These are phyloP conservation scores for Manis javanica DNA, from an alignment of 2,797 vertebrate species.

Conservation along the genomic window DNA sequence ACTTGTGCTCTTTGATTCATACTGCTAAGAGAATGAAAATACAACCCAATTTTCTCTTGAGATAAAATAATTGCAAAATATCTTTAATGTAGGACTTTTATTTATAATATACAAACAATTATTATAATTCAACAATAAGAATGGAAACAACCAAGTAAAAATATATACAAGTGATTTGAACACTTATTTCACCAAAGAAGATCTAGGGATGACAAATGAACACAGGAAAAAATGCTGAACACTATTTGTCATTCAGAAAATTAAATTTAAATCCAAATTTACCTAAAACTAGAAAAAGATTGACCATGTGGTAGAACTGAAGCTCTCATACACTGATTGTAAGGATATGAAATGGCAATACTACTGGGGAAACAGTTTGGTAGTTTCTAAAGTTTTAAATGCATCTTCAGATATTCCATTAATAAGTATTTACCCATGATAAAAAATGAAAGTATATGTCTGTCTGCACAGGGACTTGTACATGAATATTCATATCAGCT, in stretches of 20 bases:
- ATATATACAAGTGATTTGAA: neutral
- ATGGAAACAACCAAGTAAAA: neutral
- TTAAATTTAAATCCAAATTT: neutral
- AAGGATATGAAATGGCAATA: neutral
- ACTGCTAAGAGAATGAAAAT: neutral
- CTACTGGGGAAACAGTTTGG: neutral
- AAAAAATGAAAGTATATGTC: neutral
- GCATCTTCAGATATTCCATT: neutral
- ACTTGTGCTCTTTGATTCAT: neutral
- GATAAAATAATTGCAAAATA: neutral
- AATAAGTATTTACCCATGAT: neutral
- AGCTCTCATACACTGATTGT: neutral
- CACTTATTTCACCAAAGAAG: neutral
- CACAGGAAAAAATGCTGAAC: neutral
- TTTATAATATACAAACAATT: neutral
- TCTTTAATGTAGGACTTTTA: neutral
- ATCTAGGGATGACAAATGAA: neutral
- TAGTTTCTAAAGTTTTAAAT: neutral
- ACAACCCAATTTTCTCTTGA: neutral
- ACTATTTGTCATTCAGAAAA: neutral
- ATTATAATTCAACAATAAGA: neutral
- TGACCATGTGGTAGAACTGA: neutral
- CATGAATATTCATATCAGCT: neutral
- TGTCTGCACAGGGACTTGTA: neutral
- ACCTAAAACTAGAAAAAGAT: neutral